phyloP scores from a whole-genome alignment of 2,888 invertebrate species.

The Clepsis dumicolana region DNA sequence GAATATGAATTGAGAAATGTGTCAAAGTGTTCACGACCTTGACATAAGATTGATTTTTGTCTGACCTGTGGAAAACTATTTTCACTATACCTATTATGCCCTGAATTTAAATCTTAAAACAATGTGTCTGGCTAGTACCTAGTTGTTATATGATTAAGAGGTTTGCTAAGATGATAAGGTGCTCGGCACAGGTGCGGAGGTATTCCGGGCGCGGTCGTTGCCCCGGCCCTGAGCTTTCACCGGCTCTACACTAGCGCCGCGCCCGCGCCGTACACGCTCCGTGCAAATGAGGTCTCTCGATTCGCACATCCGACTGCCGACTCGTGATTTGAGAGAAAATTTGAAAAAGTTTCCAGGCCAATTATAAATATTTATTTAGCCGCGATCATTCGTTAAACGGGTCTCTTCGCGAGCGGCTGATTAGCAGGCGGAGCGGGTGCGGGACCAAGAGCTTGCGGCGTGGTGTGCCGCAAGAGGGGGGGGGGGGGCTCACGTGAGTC shows the following conservation, averaged over 20 bases:
- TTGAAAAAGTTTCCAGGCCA: not conserved
- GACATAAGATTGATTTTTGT: too few species aligned
- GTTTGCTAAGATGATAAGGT: not conserved
- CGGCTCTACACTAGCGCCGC: not conserved
- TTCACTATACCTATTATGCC: too few species aligned
- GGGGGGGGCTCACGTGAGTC: constrained; percentile 16
- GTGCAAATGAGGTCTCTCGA: not conserved
- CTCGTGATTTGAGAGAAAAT: not conserved
- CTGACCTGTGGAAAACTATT: too few species aligned
- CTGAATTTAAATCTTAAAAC: not conserved
- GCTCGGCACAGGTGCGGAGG: not conserved
- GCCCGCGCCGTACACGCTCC: not conserved
- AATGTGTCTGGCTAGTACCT: too few species aligned
- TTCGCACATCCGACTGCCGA: not conserved
- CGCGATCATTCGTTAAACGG: not conserved
- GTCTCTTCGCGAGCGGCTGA: constrained; percentile 21
- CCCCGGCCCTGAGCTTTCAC: constrained; percentile 16
- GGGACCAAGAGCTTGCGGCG: constrained; percentile 1
- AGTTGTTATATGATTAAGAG: not conserved
- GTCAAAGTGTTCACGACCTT: too few species aligned
- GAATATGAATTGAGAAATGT: too few species aligned
- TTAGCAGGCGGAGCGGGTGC: constrained; percentile 24
- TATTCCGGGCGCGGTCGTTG: constrained; percentile 23
- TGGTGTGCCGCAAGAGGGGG: not conserved
- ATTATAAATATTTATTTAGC: constrained; percentile 8